Conservation (phyloP, 2,797 vertebrate genomes). For the Molossus alvarezi region DNA sequence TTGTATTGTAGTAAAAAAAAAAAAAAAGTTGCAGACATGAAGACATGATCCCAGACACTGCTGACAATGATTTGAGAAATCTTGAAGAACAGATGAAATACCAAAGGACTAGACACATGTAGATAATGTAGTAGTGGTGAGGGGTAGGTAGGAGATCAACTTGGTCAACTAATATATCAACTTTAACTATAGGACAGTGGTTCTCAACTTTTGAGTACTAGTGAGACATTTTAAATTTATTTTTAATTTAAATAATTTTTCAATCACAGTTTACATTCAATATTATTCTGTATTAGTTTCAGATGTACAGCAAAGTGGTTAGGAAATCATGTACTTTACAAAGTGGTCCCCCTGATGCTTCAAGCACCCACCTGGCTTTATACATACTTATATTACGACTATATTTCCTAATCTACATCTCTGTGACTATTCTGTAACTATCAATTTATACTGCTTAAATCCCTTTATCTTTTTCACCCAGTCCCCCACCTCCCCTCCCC, state of each 20-base stretch:
- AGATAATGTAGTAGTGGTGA: background rate
- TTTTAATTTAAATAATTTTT: background rate
- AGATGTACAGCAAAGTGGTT: background rate
- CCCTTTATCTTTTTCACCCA: background rate
- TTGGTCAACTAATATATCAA: background rate
- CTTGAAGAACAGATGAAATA: background rate
- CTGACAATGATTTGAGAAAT: background rate
- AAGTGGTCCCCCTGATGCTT: background rate
- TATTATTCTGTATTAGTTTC: background rate
- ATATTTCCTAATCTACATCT: background rate
- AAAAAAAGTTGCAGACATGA: background rate
- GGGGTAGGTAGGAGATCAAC: background rate
- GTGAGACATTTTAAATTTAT: background rate
- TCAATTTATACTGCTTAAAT: background rate
- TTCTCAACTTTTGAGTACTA: constrained; percentile 7
- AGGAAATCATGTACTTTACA: background rate
- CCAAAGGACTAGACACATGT: background rate
- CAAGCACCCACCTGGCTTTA: background rate
- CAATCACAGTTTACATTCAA: background rate
- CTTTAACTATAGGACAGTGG: background rate
- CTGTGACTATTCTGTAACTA: background rate
- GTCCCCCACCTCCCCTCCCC: background rate
- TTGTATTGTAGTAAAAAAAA: background rate
- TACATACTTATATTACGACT: background rate
- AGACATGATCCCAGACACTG: background rate